Percentiles rank a stretch among this genome's conserved stretches.
These are phyloP conservation scores for Falco cherrug DNA, from an alignment of 2,797 vertebrate genomes.

Conservation along the genomic window DNA sequence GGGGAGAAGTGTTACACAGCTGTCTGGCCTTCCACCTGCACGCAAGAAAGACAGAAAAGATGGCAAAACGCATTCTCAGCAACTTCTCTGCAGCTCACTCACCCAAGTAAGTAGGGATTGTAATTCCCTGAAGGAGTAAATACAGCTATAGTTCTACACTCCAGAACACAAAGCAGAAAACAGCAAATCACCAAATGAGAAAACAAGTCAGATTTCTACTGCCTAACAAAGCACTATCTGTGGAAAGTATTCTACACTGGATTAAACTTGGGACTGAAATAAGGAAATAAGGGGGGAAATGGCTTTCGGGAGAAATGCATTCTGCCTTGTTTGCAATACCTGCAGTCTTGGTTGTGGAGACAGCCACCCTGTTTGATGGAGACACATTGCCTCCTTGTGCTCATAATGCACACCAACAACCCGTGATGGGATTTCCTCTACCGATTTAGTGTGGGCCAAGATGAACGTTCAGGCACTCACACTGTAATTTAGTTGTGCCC, in stretches of 20 bases:
- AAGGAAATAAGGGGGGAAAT: not conserved
- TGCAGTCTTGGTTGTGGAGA: not conserved
- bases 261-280: not conserved
- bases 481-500: not conserved
- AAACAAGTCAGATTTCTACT: not conserved
- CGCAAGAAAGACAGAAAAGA: not conserved
- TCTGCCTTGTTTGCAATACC: not conserved
- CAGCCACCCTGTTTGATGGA: not conserved
- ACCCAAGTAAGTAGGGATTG: not conserved
- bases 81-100: not conserved
- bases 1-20: not conserved
- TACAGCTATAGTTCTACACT: not conserved
- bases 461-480: not conserved
- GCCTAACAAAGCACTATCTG: not conserved
- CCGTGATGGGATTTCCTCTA: not conserved
- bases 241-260: not conserved
- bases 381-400: slow-evolving; percentile 38
- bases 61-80: not conserved
- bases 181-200: not conserved
- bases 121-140: not conserved
- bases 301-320: not conserved
- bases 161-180: not conserved
- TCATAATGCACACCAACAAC: not conserved
- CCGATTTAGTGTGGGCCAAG: not conserved
- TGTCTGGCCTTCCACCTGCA: not conserved